Base-by-base conservation (phyloP, 2,113 vertebrate species). In the Pholis gunnellus region DNA sequence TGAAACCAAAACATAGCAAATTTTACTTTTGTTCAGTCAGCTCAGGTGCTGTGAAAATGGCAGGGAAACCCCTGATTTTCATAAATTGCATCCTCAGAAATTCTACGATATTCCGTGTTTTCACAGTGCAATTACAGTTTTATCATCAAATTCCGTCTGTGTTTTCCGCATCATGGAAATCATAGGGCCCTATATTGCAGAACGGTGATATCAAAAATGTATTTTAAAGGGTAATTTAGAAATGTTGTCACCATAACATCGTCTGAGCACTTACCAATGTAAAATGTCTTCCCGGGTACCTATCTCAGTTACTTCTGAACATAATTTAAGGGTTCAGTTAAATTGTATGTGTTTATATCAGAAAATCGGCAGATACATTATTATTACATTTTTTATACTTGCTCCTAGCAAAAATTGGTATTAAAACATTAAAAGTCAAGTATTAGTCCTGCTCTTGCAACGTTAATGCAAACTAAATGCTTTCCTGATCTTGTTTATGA, bases 381-480 rank as follows among this genome's bases (percentile, higher is more conserved):
- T 22, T 42, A 42, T 48, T 59, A 18, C 9, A 34, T 14, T 38
- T 59, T 71, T 36, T 20, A 13, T 25, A n/a, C 38, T 50, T 2
- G 29, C 11, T 67, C 52, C 1, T 29, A 2, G 29, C 29, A 31
- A 50, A 78, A 50, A 56, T 48, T 10, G 2, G 34, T 31, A n/a
- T 60, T 31, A 44, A 14, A 48, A 74, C 60, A 27, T 31, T 46
- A 69, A 64, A 71, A 69, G 22, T 34, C 14, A 7, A 44, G 20
- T 36, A 42, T 27, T 1, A 15, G 4, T 67, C 6, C 48, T 20
- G 34, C 34, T 76, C 20, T 17, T 57, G 18, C 22, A 68, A 44
- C 14, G 40, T 25, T 17, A 80, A 68, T 44, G 18, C 29, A 59
- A 74, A 74, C 72, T 54, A 36, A 59, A 70, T 9, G 5, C 10